Evolutionary conservation across 2,888 invertebrate genomes (phyloP).

Genomic region (Chloroclysta siterata): DNA sequence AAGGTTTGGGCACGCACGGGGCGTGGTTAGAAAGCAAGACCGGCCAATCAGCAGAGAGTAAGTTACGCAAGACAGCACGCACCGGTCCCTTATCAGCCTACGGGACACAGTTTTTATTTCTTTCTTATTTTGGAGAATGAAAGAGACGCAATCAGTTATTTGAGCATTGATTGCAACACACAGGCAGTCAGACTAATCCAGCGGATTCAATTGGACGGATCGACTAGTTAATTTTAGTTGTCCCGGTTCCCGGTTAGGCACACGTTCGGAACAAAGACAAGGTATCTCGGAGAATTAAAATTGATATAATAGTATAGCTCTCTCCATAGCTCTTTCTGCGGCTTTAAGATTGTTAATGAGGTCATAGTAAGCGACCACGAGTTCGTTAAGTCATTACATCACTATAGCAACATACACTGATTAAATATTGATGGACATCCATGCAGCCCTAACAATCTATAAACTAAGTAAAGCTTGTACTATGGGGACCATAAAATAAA

Average conservation of each 20-base stretch:
- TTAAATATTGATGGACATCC: no score
- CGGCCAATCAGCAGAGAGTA: constrained; percentile 68
- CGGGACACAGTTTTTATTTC: constrained; percentile 43
- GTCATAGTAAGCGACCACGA: no score
- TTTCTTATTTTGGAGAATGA: constrained; percentile 38
- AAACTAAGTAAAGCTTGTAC: no score
- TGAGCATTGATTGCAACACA: constrained; percentile 18
- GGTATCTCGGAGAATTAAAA: no score
- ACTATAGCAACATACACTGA: no score
- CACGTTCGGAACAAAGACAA: neutral
- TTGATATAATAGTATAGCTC: no score
- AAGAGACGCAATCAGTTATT: constrained; percentile 40
- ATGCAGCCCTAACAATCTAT: no score
- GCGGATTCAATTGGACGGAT: neutral
- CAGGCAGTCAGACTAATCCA: neutral
- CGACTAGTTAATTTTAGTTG: neutral
- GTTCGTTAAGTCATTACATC: no score
- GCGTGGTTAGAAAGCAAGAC: constrained; percentile 64
- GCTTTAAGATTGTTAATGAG: no score
- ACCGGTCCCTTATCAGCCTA: constrained; percentile 51
- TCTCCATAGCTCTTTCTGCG: no score
- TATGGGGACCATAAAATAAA: no score
- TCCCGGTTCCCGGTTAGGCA: neutral
- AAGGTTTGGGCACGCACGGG: constrained; percentile 80
- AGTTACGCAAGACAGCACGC: constrained; percentile 77